Percentiles rank a stretch among this genome's conserved stretches.
Conservation (phyloP, 2,888 invertebrate genomes). For the Agrenia bidenticulata region DNA sequence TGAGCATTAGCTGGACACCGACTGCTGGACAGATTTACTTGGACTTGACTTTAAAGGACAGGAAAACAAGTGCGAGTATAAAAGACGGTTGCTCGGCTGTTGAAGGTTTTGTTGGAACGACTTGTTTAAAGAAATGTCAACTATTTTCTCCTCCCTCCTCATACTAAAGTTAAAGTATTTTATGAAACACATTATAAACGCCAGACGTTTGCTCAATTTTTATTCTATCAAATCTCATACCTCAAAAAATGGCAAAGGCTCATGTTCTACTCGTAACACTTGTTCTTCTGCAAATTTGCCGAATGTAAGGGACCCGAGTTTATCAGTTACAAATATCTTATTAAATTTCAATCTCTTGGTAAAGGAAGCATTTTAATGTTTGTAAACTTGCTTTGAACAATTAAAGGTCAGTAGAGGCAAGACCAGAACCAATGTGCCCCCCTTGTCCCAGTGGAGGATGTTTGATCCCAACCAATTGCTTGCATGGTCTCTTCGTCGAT, state of each 20-base stretch:
- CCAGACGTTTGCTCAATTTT: not conserved
- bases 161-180: not conserved
- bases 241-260: too few relatives aligned
- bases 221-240: too few relatives aligned
- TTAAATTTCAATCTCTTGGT: too few relatives aligned
- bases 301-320: not conserved
- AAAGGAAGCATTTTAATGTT: too few relatives aligned
- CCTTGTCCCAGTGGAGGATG: not conserved
- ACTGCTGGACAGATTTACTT: conserved; percentile 14
- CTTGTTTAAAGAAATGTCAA: not conserved
- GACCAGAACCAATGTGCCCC: not conserved
- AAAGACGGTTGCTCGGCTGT: not conserved
- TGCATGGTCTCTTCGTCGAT: conserved; percentile 51
- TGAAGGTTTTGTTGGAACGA: not conserved
- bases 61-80: conserved; percentile 13
- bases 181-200: too few relatives aligned
- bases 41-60: conserved; percentile 16
- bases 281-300: too few relatives aligned
- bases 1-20: conserved; percentile 15
- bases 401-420: not conserved
- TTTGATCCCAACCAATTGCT: conserved; percentile 41
- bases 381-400: too few relatives aligned
- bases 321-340: too few relatives aligned
- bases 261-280: too few relatives aligned
- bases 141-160: not conserved